Evolutionary conservation across 2,888 invertebrate genomes (phyloP).

Genomic region (Papilio elwesi): DNA sequence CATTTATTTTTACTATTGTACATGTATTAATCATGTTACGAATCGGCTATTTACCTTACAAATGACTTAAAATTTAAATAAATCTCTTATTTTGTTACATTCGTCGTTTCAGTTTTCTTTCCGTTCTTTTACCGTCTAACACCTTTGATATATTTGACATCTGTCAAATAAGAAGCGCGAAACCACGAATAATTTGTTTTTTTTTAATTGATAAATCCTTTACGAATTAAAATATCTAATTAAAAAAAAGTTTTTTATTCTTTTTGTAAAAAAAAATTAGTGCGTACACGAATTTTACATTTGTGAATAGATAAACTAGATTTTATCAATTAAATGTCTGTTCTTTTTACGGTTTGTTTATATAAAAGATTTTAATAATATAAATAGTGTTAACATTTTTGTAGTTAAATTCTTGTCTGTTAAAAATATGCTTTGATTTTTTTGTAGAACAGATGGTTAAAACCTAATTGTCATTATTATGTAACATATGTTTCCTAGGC

Average conservation of each 20-base stretch:
- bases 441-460: not conserved
- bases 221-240: not conserved
- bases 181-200: not conserved
- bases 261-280: not conserved
- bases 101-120: no score
- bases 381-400: slow-evolving; percentile 9
- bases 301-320: slow-evolving; percentile 19
- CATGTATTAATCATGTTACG: no score
- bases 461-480: not conserved
- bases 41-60: no score
- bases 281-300: slow-evolving; percentile 4
- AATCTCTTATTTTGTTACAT: no score
- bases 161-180: not conserved
- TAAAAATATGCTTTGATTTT: not conserved
- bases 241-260: not conserved
- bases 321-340: slow-evolving; percentile 21
- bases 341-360: slow-evolving; percentile 29
- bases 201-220: not conserved
- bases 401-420: not conserved
- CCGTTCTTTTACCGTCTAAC: not conserved
- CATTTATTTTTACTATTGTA: not conserved
- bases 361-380: slow-evolving; percentile 10
- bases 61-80: no score
- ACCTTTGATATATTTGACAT: not conserved
- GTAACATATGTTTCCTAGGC: not conserved